phyloP scores from a whole-genome alignment of 2,888 invertebrate genomes.

The Rhorus exstirpatorius region DNA sequence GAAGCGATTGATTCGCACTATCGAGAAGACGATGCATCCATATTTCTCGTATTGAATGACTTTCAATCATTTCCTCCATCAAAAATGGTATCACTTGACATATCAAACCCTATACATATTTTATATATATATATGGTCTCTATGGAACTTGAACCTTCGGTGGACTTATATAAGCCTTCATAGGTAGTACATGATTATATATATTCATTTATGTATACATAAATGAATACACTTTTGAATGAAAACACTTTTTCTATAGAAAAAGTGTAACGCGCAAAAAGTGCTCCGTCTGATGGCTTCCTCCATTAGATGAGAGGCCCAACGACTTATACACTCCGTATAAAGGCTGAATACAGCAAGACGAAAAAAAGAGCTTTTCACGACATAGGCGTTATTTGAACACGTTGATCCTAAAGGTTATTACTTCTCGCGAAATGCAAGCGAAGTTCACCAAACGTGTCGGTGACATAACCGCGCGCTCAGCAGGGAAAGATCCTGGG shows the following conservation, averaged over 20 bases:
- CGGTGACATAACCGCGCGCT: not conserved
- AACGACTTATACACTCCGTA: not conserved
- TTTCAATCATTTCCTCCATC: not conserved
- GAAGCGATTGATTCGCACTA: conserved; percentile 22
- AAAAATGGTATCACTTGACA: conserved; percentile 13
- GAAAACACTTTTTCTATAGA: no score
- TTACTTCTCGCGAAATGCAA: conserved; percentile 37
- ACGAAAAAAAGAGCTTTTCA: conserved; percentile 16
- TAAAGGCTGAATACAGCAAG: conserved; percentile 25
- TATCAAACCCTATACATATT: not conserved
- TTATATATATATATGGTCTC: not conserved
- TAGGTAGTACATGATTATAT: no score
- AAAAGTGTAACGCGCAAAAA: no score
- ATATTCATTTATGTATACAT: no score
- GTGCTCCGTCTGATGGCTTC: no score
- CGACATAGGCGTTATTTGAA: conserved; percentile 46
- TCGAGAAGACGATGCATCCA: not conserved
- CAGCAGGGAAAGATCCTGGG: not conserved
- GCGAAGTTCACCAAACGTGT: not conserved
- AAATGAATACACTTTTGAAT: no score
- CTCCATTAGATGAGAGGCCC: not conserved
- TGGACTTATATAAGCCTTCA: no score
- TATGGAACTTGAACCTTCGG: no score
- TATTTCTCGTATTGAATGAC: not conserved
- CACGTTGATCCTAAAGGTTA: conserved; percentile 57